These are phyloP conservation scores for Loriculus beryllinus DNA, from an alignment of 2,797 vertebrate species.

Conservation along the genomic window DNA sequence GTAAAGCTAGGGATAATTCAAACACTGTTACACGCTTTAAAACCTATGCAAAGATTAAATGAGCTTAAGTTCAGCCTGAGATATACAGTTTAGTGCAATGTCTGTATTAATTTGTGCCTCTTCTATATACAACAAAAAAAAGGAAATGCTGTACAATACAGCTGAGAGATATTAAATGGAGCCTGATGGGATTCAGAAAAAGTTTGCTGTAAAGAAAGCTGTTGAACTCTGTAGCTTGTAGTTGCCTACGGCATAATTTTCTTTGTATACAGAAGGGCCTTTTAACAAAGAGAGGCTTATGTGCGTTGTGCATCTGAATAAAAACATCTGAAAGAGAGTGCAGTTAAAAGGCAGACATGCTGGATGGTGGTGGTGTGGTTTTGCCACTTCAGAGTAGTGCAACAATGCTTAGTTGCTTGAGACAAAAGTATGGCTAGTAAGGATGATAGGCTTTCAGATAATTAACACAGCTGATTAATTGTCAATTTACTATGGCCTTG, in stretches of 20 bases:
- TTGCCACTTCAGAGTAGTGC: background rate
- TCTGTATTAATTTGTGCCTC: background rate
- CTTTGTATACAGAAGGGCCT: slow-evolving; percentile 5
- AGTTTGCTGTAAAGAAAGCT: background rate
- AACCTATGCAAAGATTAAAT: background rate
- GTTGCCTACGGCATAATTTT: slow-evolving; percentile 12
- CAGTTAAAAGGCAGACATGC: background rate
- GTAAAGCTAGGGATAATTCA: background rate
- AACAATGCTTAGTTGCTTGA: background rate
- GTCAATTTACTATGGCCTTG: background rate
- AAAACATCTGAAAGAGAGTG: slow-evolving; percentile 1
- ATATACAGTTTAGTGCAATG: background rate
- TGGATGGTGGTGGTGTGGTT: background rate
- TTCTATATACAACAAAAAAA: background rate
- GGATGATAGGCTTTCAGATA: background rate
- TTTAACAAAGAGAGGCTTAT: slow-evolving; percentile 42
- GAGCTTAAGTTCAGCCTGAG: background rate
- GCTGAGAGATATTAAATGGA: background rate
- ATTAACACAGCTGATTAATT: background rate
- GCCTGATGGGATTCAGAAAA: background rate
- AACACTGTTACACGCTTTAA: background rate
- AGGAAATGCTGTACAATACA: background rate
- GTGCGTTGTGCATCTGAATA: slow-evolving; percentile 6
- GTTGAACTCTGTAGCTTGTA: background rate
- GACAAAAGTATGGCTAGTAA: background rate